Percentiles rank a stretch among this genome's conserved stretches.
Evolutionary conservation across 2,888 invertebrate genomes (phyloP).

Genomic region (Idaea aversata): DNA sequence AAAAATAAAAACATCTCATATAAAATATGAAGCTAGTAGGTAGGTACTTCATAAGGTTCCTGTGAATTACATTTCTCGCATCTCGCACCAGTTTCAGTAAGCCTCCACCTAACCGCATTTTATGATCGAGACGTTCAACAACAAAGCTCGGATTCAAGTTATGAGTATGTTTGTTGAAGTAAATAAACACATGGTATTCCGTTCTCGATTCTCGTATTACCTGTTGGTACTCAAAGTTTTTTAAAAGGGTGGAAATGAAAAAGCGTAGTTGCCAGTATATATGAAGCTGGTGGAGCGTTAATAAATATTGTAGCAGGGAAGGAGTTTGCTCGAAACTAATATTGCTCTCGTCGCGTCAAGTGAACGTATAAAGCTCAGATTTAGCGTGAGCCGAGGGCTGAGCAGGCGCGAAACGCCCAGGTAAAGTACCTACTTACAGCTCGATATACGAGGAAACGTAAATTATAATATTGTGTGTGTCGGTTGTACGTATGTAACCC

Average conservation of each 20-base stretch:
- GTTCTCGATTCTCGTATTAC: slow-evolving; percentile 26
- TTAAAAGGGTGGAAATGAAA: slow-evolving; percentile 51
- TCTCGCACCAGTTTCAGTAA: slow-evolving; percentile 17
- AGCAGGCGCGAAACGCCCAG: slow-evolving; percentile 76
- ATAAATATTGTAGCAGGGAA: slow-evolving; percentile 77
- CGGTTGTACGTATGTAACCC: slow-evolving; percentile 67
- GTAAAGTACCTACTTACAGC: slow-evolving; percentile 79
- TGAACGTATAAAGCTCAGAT: slow-evolving; percentile 81
- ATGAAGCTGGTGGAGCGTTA: slow-evolving; percentile 60
- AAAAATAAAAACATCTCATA: neutral
- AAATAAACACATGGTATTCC: slow-evolving; percentile 29
- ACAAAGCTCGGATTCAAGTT: slow-evolving; percentile 21
- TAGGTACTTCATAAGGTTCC: slow-evolving; percentile 25
- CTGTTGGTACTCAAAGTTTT: slow-evolving; percentile 41
- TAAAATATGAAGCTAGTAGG: neutral
- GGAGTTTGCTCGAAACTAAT: slow-evolving; percentile 77
- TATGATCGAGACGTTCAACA: slow-evolving; percentile 22
- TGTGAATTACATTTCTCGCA: slow-evolving; percentile 21
- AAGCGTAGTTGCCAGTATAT: slow-evolving; percentile 36
- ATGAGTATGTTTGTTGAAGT: slow-evolving; percentile 26
- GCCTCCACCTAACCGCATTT: slow-evolving; percentile 23
- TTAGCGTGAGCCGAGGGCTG: slow-evolving; percentile 76
- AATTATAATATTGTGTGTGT: slow-evolving; percentile 80
- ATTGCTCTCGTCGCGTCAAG: slow-evolving; percentile 79
- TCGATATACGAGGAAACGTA: slow-evolving; percentile 79